Base-by-base conservation (phyloP, 37 sponge, comb jelly and placozoan species). In the Spongia lamella region DNA sequence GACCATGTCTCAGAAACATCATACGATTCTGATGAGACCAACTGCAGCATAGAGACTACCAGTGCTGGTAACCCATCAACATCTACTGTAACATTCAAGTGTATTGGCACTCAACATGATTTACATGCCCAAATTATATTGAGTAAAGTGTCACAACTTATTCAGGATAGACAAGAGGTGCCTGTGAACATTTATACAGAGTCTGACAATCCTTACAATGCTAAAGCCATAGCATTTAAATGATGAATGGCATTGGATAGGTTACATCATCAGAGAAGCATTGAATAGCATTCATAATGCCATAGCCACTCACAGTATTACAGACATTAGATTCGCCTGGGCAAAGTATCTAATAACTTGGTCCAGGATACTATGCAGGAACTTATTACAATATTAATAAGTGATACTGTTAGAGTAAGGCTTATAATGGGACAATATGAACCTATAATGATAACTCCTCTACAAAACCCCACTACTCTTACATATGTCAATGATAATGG, bases 281-380 rank as follows among this genome's bases (percentile, higher is more conserved):
- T 38, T 69, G 2, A 61, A 79, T 47, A 34, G 59, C 4, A 61
- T 71, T n/a, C 70, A 80, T 53, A 30, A 4, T 19, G 53, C 69
- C 1, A 11, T 79, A 11, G 29, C 0, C 32, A 21, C 29, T 1
- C 3, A 37, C 5, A 9, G 17, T 40, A 70, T 80, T 3, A 5
- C 17, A 5, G 22, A 33, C 2, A 63, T 80, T 2, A 43, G 9
- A 43, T 68, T 80, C 7, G 52, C 70, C 6, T 80, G 81, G 81
- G 61, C 25, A 59, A 71, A 43, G n/a, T 80, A 53, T 61, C 9
- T 80, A 9, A 19, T 39, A 9, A 9, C 61, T 63, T 50, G 81
- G 81, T 43, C 72, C 72, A 33, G 81, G 63, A 40, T 80, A 37
- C 22, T 80, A 52, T 61, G 72, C 81, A n/a, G 81, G 81, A 2